A percentile compares a stretch with the other conserved stretches of the same genome.
phyloP scores from a whole-genome alignment of 2,888 invertebrate species.

The Macrophya alboannulata region DNA sequence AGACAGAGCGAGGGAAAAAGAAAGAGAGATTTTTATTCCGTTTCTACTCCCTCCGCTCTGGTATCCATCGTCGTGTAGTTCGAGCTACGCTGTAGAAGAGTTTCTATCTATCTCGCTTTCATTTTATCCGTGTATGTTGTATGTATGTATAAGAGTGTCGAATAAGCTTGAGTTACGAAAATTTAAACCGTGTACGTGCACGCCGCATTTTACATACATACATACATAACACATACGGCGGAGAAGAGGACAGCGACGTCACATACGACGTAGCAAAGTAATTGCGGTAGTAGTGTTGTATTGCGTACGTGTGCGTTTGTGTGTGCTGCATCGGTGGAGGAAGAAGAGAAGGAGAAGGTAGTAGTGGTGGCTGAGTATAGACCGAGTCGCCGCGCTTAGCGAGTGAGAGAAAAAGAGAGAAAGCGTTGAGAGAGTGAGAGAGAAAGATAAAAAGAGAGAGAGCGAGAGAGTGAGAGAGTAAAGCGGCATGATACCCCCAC shows the following conservation, averaged over 20 bases:
- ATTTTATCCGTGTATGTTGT: neutral
- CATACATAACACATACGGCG: neutral
- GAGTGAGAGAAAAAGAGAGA: conserved; percentile 55
- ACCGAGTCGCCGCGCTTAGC: conserved; percentile 46
- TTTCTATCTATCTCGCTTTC: conserved; percentile 8
- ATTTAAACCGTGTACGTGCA: conserved; percentile 31
- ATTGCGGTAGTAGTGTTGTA: conserved; percentile 57
- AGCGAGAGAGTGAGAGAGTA: conserved; percentile 59
- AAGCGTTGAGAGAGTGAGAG: conserved; percentile 49
- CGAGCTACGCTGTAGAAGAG: neutral
- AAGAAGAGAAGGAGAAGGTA: conserved; percentile 46
- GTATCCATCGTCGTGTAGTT: conserved; percentile 12
- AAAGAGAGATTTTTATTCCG: conserved; percentile 56
- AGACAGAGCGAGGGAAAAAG: conserved; percentile 59
- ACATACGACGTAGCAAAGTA: conserved; percentile 52
- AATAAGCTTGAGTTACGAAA: conserved; percentile 38
- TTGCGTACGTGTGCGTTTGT: neutral
- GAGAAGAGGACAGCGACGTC: conserved; percentile 30
- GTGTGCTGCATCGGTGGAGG: conserved; percentile 27
- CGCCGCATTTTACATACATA: neutral
- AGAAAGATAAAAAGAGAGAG: conserved; percentile 49
- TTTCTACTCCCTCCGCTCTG: conserved; percentile 9
- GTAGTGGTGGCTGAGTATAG: conserved; percentile 50
- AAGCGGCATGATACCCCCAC: conserved; percentile 65
- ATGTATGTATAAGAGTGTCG: conserved; percentile 2